Evolutionary conservation across 2,888 invertebrate genomes (phyloP).

Genomic region (Andrena minutula): DNA sequence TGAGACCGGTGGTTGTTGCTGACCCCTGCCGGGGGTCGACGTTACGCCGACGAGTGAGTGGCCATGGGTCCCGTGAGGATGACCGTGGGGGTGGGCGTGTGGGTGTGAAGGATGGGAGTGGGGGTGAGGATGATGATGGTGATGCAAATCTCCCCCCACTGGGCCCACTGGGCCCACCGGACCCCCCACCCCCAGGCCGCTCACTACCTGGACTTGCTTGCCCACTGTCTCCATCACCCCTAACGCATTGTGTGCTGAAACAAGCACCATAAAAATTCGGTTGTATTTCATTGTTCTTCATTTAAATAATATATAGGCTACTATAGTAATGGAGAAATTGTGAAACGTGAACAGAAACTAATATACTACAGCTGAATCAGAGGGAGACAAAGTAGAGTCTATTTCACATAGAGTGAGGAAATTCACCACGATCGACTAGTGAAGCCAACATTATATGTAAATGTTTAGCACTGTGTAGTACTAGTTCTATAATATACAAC

Average conservation of each 20-base stretch:
- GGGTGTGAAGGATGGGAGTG: slow-evolving; percentile 77
- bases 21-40: slow-evolving; percentile 81
- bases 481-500: too few relatives aligned
- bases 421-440: too few relatives aligned
- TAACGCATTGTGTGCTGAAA: slow-evolving; percentile 83
- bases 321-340: neutral
- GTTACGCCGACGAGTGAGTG: slow-evolving; percentile 81
- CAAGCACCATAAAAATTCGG: slow-evolving; percentile 54
- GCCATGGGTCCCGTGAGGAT: slow-evolving; percentile 78
- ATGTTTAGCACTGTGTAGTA: too few relatives aligned
- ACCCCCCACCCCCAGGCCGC: slow-evolving; percentile 84
- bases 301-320: neutral
- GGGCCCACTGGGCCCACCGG: slow-evolving; percentile 81
- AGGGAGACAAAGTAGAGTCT: neutral
- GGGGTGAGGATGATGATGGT: slow-evolving; percentile 83
- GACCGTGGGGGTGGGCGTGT: slow-evolving; percentile 77
- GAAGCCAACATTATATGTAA: too few relatives aligned
- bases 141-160: slow-evolving; percentile 83
- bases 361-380: too few relatives aligned
- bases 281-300: neutral
- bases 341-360: neutral
- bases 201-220: slow-evolving; percentile 84
- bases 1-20: slow-evolving; percentile 80
- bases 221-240: slow-evolving; percentile 84
- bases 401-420: neutral